These are phyloP conservation scores for Dendrolimus houi DNA, from an alignment of 2,888 invertebrate genomes.

Conservation along the genomic window DNA sequence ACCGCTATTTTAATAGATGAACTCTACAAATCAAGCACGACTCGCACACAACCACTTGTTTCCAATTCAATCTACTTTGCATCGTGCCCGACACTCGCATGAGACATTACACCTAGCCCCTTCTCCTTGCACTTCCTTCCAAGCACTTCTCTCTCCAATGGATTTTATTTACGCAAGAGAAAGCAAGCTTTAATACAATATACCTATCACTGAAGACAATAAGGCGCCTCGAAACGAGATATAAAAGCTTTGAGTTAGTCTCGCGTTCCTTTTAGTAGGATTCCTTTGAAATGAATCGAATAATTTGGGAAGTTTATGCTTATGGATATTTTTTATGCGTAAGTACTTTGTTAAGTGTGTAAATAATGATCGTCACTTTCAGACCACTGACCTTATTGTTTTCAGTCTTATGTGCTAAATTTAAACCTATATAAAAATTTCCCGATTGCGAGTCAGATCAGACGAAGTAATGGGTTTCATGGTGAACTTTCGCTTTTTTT, in stretches of 20 bases:
- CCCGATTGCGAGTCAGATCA: too few species aligned
- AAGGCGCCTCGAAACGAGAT: constrained; percentile 69
- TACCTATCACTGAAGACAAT: constrained; percentile 72
- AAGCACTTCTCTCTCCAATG: constrained; percentile 62
- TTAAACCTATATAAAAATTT: too few species aligned
- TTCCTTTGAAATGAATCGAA: constrained; percentile 75
- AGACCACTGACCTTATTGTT: not conserved
- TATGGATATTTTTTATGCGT: constrained; percentile 51
- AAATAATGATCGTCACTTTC: constrained; percentile 31
- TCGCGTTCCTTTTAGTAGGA: constrained; percentile 67
- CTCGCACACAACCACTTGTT: constrained; percentile 9
- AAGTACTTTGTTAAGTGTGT: constrained; percentile 52
- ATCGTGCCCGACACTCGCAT: constrained; percentile 71
- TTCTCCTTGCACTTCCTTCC: constrained; percentile 58
- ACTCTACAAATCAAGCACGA: too few species aligned
- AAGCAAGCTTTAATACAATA: constrained; percentile 72
- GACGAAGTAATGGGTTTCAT: too few species aligned
- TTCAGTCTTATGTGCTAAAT: not conserved
- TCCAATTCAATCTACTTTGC: constrained; percentile 76
- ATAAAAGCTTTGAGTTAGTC: constrained; percentile 76
- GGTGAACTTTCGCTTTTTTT: too few species aligned
- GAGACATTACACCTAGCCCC: constrained; percentile 70
- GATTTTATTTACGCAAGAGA: constrained; percentile 76
- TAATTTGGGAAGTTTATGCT: constrained; percentile 69
- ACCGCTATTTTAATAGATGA: too few species aligned